Percentiles rank a stretch among this genome's conserved stretches.
phyloP scores from a whole-genome alignment of 2,888 invertebrate genomes.

The Chrysolina haemoptera region DNA sequence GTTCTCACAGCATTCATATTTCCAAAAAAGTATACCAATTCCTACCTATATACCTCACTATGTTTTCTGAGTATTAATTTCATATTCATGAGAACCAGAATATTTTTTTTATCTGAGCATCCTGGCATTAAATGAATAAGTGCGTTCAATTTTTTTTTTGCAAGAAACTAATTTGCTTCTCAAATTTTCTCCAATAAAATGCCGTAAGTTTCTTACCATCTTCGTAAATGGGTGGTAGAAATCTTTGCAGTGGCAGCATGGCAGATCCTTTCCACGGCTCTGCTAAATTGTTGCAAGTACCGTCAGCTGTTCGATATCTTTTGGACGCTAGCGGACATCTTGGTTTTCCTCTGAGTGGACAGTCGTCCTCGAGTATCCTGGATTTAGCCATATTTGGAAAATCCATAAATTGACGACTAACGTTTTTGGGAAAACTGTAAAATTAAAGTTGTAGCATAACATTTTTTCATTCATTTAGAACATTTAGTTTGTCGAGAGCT shows the following conservation, averaged over 20 bases:
- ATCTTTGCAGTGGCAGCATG: conserved; percentile 86
- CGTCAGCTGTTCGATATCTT: conserved; percentile 88
- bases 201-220: conserved; percentile 74
- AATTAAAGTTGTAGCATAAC: background rate
- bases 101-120: too few relatives aligned
- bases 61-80: too few relatives aligned
- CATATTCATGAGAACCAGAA: too few relatives aligned
- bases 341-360: conserved; percentile 79
- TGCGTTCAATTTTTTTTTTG: too few relatives aligned
- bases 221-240: conserved; percentile 85
- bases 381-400: conserved; percentile 53
- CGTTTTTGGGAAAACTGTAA: conserved; percentile 56
- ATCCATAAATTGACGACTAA: conserved; percentile 52
- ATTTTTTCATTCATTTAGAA: too few relatives aligned
- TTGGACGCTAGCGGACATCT: conserved; percentile 80
- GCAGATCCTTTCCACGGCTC: conserved; percentile 87
- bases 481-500: too few relatives aligned
- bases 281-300: conserved; percentile 89
- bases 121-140: too few relatives aligned
- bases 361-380: conserved; percentile 66
- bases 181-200: conserved; percentile 5
- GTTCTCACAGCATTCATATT: too few relatives aligned
- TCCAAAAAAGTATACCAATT: too few relatives aligned
- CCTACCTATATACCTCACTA: too few relatives aligned
- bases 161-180: too few relatives aligned